A percentile compares a stretch with the other conserved stretches of the same genome.
phyloP scores from a whole-genome alignment of 2,888 invertebrate species.

The Muschampia plurimacula region DNA sequence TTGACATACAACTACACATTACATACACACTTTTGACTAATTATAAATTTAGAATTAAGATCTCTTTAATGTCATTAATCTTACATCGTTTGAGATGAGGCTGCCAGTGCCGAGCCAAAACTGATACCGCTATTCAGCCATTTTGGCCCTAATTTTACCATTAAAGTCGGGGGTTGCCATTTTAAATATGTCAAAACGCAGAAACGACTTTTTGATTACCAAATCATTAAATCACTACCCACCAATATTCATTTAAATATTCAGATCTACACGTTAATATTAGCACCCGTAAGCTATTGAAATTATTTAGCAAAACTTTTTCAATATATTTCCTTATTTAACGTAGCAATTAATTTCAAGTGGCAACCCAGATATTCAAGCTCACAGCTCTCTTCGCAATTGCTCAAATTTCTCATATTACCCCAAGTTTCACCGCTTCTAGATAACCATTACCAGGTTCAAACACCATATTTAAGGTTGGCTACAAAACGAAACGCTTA shows the following conservation, averaged over 20 bases:
- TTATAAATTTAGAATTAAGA: constrained; percentile 51
- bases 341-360: constrained; percentile 23
- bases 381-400: constrained; percentile 83
- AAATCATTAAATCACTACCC: constrained; percentile 2
- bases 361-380: constrained; percentile 73
- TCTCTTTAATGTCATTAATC: constrained; percentile 45
- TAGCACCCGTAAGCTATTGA: background rate
- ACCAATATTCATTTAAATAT: background rate
- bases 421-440: constrained; percentile 76
- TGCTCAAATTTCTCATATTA: constrained; percentile 76
- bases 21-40: constrained; percentile 41
- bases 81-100: constrained; percentile 21
- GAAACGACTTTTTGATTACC: background rate
- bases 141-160: constrained; percentile 58
- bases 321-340: background rate
- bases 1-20: background rate
- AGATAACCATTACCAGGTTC: constrained; percentile 68
- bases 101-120: constrained; percentile 62
- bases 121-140: constrained; percentile 50
- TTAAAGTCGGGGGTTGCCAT: constrained; percentile 69
- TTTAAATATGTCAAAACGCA: constrained; percentile 9
- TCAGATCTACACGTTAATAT: background rate
- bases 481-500: constrained; percentile 48
- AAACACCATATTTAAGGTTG: constrained; percentile 57
- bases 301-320: constrained; percentile 5